phyloP scores from a whole-genome alignment of 2,888 invertebrate species.

The Criorhina ranunculi region DNA sequence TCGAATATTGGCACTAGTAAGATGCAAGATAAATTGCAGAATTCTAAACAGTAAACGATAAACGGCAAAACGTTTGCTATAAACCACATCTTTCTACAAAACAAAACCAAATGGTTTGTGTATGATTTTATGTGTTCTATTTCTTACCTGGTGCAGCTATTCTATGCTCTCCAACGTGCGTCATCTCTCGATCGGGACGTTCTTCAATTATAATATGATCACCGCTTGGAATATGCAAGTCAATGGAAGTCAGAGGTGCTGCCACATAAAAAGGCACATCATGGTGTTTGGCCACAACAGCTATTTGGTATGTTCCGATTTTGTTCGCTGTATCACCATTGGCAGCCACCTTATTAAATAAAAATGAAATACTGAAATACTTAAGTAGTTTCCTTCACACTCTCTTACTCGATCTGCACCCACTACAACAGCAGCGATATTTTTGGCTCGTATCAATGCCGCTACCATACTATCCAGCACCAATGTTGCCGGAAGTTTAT shows the following conservation, averaged over 20 bases:
- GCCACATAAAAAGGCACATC: slow-evolving; percentile 97
- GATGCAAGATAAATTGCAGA: too few species aligned
- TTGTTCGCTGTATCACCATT: slow-evolving; percentile 99
- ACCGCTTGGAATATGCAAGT: slow-evolving; percentile 91
- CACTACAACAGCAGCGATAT: slow-evolving; percentile 96
- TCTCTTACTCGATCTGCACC: slow-evolving; percentile 95
- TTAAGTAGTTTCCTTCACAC: slow-evolving; percentile 2
- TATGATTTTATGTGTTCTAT: background rate
- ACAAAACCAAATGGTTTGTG: background rate
- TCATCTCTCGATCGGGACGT: slow-evolving; percentile 95
- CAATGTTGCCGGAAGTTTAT: slow-evolving; percentile 95
- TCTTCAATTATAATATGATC: slow-evolving; percentile 97
- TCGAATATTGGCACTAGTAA: too few species aligned
- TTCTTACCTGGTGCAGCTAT: slow-evolving; percentile 93
- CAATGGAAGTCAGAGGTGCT: slow-evolving; percentile 96
- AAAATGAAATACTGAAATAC: slow-evolving; percentile 18
- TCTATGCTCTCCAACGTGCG: slow-evolving; percentile 92
- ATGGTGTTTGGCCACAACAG: slow-evolving; percentile 95
- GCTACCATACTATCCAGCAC: slow-evolving; percentile 98
- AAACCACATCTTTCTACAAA: too few species aligned
- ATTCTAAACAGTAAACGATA: too few species aligned
- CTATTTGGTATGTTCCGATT: slow-evolving; percentile 98
- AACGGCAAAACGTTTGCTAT: too few species aligned
- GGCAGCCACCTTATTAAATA: slow-evolving; percentile 88
- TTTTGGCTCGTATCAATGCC: slow-evolving; percentile 92